phyloP scores from a whole-genome alignment of 2,888 invertebrate species.

The Rhagonycha lutea region DNA sequence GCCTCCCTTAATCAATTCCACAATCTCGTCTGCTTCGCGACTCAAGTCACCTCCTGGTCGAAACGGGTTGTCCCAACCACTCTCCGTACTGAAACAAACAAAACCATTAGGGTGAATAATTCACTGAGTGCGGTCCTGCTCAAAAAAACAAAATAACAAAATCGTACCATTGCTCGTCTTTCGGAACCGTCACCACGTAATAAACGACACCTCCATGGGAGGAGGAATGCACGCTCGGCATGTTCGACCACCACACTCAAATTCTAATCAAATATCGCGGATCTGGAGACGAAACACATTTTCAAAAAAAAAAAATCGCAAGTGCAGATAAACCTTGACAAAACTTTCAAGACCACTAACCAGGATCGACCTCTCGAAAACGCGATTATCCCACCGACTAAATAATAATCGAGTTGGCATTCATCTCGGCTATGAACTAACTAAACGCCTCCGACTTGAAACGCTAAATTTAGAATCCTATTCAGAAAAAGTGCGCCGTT shows the following conservation, averaged over 20 bases:
- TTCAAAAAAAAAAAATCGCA: not conserved
- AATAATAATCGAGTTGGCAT: not conserved
- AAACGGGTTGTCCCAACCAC: slow-evolving; percentile 97
- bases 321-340: not conserved
- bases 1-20: slow-evolving; percentile 90
- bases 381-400: slow-evolving; percentile 1
- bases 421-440: slow-evolving; percentile 6
- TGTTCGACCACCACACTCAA: slow-evolving; percentile 25
- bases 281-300: not conserved
- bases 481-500: slow-evolving; percentile 18
- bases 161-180: slow-evolving; percentile 20
- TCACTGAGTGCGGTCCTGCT: not conserved
- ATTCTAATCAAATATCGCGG: not conserved
- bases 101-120: not conserved
- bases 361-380: slow-evolving; percentile 14
- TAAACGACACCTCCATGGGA: slow-evolving; percentile 71
- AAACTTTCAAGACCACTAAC: slow-evolving; percentile 12
- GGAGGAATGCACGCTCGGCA: slow-evolving; percentile 57
- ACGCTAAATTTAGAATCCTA: slow-evolving; percentile 19
- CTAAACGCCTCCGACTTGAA: slow-evolving; percentile 5
- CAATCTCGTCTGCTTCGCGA: slow-evolving; percentile 93
- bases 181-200: slow-evolving; percentile 60
- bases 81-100: slow-evolving; percentile 79
- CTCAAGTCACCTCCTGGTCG: slow-evolving; percentile 94
- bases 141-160: not conserved